Evolutionary conservation across 2,113 vertebrate genomes (phyloP), one percentile per base, ranked within the genome.

Genomic region (Scomber japonicus): DNA sequence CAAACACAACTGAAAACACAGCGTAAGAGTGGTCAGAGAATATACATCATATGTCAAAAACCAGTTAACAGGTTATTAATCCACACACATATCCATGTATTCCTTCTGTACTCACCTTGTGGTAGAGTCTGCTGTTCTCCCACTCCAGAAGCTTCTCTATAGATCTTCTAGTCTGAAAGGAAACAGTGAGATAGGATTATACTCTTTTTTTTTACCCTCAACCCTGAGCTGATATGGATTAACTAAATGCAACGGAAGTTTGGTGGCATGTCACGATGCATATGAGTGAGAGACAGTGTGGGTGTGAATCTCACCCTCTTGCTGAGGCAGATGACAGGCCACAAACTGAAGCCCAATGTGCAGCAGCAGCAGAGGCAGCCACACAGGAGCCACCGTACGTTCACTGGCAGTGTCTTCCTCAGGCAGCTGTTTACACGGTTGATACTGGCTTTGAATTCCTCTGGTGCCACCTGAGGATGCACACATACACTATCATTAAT

Each of bases 81-180:
- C 10, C 35, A 55, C 6, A 55, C 11, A 21, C 14, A 30, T 44
- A 91, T 94, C 91, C 89, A 89, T 94, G 92, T 92, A 95, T 88
- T 14, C 19, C 2, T 90, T 94, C 94, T 94, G 88, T 93, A 94
- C 95, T 96, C 92, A 99, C 98, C 96, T 99, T 99, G 95, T 99
- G 97, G 96, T 99, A 99, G 95, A 99, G 97, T 94, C 97, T 97
- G 96, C 96, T 97, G 96, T 99, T 99, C 94, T 99, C 98, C 97
- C 98, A 99, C 96, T 99, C 98, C 94, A 99, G 96, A 92, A 99
- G 96, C 94, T 99, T 99, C 94, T 99, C 98, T 94, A 99, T 95
- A 92, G 98, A 99, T 96, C 97, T 96, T 95, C 97, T 96, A 92
- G 97, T 99, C 98, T 99, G 90, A 79, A 96, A 95, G 40, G n/a